Conservation (phyloP, 1,140 invertebrate genomes). For the Drosophila santomea region DNA sequence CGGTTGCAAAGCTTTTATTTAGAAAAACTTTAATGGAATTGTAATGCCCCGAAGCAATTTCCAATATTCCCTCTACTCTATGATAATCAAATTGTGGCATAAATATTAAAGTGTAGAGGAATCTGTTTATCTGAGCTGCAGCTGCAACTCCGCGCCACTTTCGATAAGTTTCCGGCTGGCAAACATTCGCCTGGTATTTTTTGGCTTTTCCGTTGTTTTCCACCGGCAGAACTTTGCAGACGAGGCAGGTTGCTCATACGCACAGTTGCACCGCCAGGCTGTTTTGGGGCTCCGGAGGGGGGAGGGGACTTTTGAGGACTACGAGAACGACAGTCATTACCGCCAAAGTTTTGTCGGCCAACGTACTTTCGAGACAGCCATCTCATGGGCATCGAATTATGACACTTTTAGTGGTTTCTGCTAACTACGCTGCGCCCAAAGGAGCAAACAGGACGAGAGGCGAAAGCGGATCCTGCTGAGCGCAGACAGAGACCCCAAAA, state of each 20-base stretch:
- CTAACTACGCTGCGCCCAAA: constrained; percentile 57
- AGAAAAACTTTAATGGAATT: neutral
- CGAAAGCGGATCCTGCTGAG: constrained; percentile 12
- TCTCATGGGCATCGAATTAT: constrained; percentile 84
- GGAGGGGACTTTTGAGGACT: neutral
- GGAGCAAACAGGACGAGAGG: constrained; percentile 10
- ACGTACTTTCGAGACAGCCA: constrained; percentile 77
- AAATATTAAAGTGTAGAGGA: constrained; percentile 27
- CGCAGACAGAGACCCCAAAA: constrained; percentile 25
- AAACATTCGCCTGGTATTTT: constrained; percentile 38
- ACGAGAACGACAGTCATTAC: constrained; percentile 60
- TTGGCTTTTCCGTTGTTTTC: constrained; percentile 39
- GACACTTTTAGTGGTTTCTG: constrained; percentile 84
- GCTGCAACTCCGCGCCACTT: constrained; percentile 24
- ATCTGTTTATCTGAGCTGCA: constrained; percentile 44
- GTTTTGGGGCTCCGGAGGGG: neutral
- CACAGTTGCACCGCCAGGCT: constrained; percentile 45
- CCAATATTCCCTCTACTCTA: neutral
- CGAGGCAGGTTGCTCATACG: constrained; percentile 51
- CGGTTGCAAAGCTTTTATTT: too few relatives aligned
- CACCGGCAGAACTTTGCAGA: constrained; percentile 45
- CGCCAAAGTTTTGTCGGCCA: constrained; percentile 76
- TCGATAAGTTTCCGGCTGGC: constrained; percentile 48
- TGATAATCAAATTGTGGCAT: constrained; percentile 16
- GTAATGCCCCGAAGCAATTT: neutral